Evolutionary conservation across 2,797 vertebrate genomes (phyloP), one percentile per base, ranked within the genome.

Genomic region (Hoplostethus atlanticus): DNA sequence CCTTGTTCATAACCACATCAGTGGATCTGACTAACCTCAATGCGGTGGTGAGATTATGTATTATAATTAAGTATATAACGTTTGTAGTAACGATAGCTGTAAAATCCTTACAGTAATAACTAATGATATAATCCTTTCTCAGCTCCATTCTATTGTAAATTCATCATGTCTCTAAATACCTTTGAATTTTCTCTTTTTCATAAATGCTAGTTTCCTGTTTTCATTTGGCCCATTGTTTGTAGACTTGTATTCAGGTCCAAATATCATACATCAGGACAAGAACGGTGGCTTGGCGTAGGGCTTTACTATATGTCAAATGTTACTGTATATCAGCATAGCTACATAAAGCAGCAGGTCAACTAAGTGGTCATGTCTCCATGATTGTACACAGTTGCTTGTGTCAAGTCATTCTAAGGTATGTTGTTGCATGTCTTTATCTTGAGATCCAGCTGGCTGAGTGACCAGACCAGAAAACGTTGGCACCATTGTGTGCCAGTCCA

Each of bases 381-480:
- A 42, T 13, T 11, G 0, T n/a, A 53, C 0, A 2, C 48, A 46
- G 10, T 42, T 2, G 51, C 28, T 51, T 46, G 25, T 40, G 28
- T 38, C 21, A 15, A 68, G 53, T 25, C 9, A 25, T 70, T 70
- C 58, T 21, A 44, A 61, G 42, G 4, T 52, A 12, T 80, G 2
- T 64, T 31, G 25, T 54, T 0, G 42, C 16, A 3, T 73, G 64
- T 57, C 2, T 79, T 61, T 57, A 44, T 16, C 30, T 44, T 1
- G 48, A 86, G 83, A 77, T 85, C 60, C 85, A 84, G 69, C 86
- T 77, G 81, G 84, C 67, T 75, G 69, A 83, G 83, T 84, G 87
- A 92, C 79, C 48, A 80, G 51, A 88, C 30, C 67, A 57, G 83
- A 75, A 68, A 80, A 80, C 70, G 21, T 84, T 73, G 90, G 90